Base-by-base conservation (phyloP, 2,113 vertebrate species). In the Zeus faber region DNA sequence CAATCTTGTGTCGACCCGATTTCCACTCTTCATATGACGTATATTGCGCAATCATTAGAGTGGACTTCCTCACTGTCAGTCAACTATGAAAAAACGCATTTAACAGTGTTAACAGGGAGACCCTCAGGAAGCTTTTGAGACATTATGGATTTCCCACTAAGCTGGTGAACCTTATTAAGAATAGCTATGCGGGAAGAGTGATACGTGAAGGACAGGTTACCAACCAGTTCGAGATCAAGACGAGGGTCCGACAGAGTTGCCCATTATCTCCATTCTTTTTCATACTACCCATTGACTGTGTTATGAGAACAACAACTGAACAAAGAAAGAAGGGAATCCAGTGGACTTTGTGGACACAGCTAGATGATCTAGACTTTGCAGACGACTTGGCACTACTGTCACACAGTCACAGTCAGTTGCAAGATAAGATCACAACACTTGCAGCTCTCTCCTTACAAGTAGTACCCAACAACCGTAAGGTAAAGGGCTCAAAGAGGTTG, bases 221-320 rank as follows among this genome's bases (percentile, higher is more conserved):
- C 4, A 6, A 25, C 13, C 16, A 22, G 23, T 65, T 65, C 24
- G 13, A 55, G 7, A 23, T 66, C 3, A 16, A 17, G 17, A 58
- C 31, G 9, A 49, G 41, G 37, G 63, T 59, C 3, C 31, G 50
- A 8, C 49, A 59, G 11, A 48, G 54, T 18, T 58, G 48, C n/a
- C 9, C 58, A 11, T 16, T 47, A 29, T 52, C 54, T n/a, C 29
- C 41, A 2, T 52, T 65, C 22, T 3, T 47, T 13, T 46, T 45
- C 21, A 8, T 53, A n/a, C 27, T 53, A 11, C n/a, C 4, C 7
- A 47, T 39, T 1, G 22, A 65, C 40, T 65, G 39, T 27, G 5
- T 58, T 1, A 58, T 52, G 48, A 60, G 24, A 16, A 25, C 18
- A 24, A 23, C 46, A 2, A 49, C 43, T 17, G 49, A 11, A 8